Evolutionary conservation across 2,797 vertebrate genomes (phyloP), one percentile per base, ranked within the genome.

Genomic region (Labeo calbasu): DNA sequence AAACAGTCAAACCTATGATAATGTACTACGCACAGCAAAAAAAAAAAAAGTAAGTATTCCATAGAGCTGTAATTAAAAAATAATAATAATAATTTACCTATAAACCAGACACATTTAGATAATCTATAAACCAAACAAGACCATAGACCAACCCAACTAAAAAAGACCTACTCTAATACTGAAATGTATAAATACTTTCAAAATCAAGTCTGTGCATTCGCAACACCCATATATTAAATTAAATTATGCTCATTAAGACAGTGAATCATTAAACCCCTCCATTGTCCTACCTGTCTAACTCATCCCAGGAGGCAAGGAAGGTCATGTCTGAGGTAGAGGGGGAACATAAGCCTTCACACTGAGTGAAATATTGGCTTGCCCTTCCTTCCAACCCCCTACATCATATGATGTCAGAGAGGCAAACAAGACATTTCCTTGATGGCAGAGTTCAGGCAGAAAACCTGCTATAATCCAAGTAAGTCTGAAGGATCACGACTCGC

Each of bases 241-340:
- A 0, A 19, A 73, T 28, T 4, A 11, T n/a, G 21, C 43, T 69
- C 51, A 71, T 46, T 57, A 73, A 36, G 19, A 69, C 13, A 0
- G 23, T 77, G 40, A 25, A 57, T 32, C 12, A 69, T 25, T 12
- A 57, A 55, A 57, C 70, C 28, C 4, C 43, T 76, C 7, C 46
- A 73, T 13, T 21, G 13, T 68, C 86, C 15, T 86, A 87, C 85
- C 85, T 82, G 69, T 85, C 65, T 51, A 86, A 21, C 25, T 85
- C 79, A 85, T 86, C 77, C 80, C 75, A 79, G 13, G 53, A 70
- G 53, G 84, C 65, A 40, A 81, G 76, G 55, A 84, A 87, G 25
- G 85, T 88, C 85, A 89, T 84, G 68, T 4, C 36, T 36, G 48
- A 85, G 43, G 53, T 53, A 8, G 13, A 79, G 14, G 63, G 23